Evolutionary conservation across 1,140 invertebrate genomes (phyloP).

Genomic region (Brachionus paranguensis): DNA sequence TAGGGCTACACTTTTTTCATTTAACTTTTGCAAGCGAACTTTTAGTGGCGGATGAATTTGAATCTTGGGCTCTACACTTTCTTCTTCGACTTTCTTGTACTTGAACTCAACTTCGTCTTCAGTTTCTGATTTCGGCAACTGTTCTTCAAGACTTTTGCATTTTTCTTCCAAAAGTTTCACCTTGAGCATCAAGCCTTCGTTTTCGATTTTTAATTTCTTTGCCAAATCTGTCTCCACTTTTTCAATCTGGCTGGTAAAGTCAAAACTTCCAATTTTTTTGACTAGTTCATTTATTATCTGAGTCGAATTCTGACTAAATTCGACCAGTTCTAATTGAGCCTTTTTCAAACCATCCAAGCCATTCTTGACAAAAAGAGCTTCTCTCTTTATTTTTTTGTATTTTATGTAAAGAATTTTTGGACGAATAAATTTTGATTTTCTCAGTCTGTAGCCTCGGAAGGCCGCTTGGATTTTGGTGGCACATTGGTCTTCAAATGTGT

Average conservation of each 20-base stretch:
- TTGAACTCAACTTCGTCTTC: background rate
- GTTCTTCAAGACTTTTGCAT: background rate
- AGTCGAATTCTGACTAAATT: background rate
- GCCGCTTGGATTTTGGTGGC: slow-evolving; percentile 13
- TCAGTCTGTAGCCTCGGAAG: background rate
- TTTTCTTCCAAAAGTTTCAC: slow-evolving; percentile 4
- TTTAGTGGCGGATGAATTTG: slow-evolving; percentile 23
- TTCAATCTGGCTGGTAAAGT: background rate
- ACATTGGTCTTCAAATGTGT: background rate
- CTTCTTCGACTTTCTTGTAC: slow-evolving; percentile 6
- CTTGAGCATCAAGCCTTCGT: background rate
- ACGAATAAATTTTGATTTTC: slow-evolving; percentile 20
- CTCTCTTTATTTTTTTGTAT: background rate
- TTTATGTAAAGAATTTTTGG: slow-evolving; percentile 7
- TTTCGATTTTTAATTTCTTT: background rate
- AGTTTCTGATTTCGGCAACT: background rate
- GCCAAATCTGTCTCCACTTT: background rate
- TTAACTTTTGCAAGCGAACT: slow-evolving; percentile 26
- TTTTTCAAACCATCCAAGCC: background rate
- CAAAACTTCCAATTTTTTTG: background rate
- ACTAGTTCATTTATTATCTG: background rate
- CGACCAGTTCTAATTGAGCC: background rate
- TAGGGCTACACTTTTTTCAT: slow-evolving; percentile 36
- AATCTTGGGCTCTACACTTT: background rate
- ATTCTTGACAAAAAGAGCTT: background rate